Base-by-base conservation (phyloP, 2,888 invertebrate species). In the Scrobipalpa atriplicella region DNA sequence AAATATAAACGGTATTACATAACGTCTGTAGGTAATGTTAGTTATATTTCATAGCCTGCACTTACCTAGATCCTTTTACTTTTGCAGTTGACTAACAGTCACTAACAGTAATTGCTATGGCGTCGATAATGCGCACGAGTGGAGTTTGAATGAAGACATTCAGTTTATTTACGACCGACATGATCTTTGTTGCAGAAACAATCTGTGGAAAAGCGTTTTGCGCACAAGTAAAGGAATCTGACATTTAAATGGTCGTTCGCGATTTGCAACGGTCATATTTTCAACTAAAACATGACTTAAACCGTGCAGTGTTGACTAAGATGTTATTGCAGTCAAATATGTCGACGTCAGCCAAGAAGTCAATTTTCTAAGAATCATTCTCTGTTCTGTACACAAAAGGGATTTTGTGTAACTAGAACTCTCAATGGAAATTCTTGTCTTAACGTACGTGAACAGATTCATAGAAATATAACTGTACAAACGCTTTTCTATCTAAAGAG, bases 141-240 rank as follows among this genome's bases (percentile, higher is more conserved):
- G 73, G 71, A 72, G 70, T 68, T 75, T 73, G 69, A 73, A 74
- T 71, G 71, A 72, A 76, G 75, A 73, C 76, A 73, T 73, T 71
- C 39, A 43, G 71, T 68, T 71, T 70, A 75, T 73, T 78, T 72
- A 72, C 75, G 68, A 66, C 58, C 66, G 66, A 61, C 52, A 39
- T 64, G 64, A 52, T 65, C 56, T 68, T 66, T 68, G 13, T 6
- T 41, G 41, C 18, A 38, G 51, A 63, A 63, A 63, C 63, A 63
- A 63, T 63, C 63, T 52, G 18, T 63, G 29, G 63, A 52, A 63
- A 63, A 51, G 51, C 51, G 38, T 51, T 62, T 52, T 9, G 63
- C 38, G 52, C 10, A 63, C 63, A 52, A 63, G 52, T 63, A 63
- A 63, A 52, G 62, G 47, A 16, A 63, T 52, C 51, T 63, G 63